Percentiles rank a stretch among this genome's conserved stretches.
These are phyloP conservation scores for Aporophyla lueneburgensis DNA, from an alignment of 2,888 invertebrate genomes.

Conservation along the genomic window DNA sequence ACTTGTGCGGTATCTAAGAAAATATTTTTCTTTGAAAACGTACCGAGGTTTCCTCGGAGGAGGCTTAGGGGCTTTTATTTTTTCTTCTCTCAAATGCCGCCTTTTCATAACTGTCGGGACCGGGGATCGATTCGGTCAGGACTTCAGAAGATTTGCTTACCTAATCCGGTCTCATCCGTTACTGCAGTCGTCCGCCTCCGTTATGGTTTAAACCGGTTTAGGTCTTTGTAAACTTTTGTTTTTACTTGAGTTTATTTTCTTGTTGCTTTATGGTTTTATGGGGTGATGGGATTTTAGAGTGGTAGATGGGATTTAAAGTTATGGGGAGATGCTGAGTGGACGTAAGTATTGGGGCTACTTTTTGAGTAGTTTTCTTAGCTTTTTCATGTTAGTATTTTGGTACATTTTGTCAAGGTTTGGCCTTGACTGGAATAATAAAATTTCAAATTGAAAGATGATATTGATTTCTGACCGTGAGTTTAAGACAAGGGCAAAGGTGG, in stretches of 20 bases:
- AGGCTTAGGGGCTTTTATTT: slow-evolving; percentile 83
- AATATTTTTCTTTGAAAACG: slow-evolving; percentile 85
- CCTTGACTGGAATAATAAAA: background rate
- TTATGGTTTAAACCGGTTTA: slow-evolving; percentile 62
- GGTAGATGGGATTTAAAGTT: slow-evolving; percentile 44
- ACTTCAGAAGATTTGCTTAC: slow-evolving; percentile 77
- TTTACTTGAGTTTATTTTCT: slow-evolving; percentile 62
- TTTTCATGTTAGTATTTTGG: background rate
- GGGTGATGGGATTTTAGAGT: slow-evolving; percentile 33
- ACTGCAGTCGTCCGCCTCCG: slow-evolving; percentile 54
- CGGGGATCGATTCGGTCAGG: slow-evolving; percentile 78
- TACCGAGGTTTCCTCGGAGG: slow-evolving; percentile 82
- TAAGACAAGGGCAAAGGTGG: too few relatives aligned
- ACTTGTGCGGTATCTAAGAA: slow-evolving; percentile 83
- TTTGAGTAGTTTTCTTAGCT: background rate
- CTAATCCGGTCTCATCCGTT: slow-evolving; percentile 80
- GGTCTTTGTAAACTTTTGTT: slow-evolving; percentile 48
- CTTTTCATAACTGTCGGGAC: slow-evolving; percentile 87
- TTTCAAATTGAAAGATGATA: background rate
- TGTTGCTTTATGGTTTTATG: slow-evolving; percentile 68
- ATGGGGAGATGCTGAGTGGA: slow-evolving; percentile 8
- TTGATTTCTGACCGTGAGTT: too few relatives aligned
- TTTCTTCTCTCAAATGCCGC: slow-evolving; percentile 78
- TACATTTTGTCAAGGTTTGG: background rate
- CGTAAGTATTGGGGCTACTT: background rate